Evolutionary conservation across 1,140 invertebrate genomes (phyloP).

Genomic region (Tribolium castaneum): DNA sequence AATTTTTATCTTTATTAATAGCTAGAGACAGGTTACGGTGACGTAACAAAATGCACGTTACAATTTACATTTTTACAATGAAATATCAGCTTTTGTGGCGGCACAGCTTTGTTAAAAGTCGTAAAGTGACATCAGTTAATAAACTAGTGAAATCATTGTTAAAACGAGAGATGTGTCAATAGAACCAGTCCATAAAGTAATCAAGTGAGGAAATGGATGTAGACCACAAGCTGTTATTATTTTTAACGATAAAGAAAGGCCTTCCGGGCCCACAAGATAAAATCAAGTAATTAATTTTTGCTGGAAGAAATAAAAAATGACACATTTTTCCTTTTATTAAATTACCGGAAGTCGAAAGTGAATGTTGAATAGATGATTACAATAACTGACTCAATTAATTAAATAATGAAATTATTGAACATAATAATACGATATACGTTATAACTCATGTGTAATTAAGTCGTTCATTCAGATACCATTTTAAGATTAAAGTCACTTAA

Average conservation of each 20-base stretch:
- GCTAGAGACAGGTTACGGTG: not conserved
- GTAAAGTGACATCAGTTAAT: not conserved
- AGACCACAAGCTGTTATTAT: not conserved
- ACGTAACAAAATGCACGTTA: not conserved
- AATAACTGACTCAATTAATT: not conserved
- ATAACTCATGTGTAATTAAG: not conserved
- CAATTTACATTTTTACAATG: conserved; percentile 10
- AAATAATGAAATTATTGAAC: not conserved
- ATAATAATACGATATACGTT: not conserved
- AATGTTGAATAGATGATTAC: not conserved
- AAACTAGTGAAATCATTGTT: not conserved
- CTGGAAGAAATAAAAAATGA: not conserved
- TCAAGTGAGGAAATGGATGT: not conserved
- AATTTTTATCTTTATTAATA: not conserved
- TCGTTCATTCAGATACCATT: not conserved
- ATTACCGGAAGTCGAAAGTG: conserved; percentile 6
- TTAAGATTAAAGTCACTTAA: not conserved
- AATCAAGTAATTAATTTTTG: not conserved
- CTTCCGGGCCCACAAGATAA: not conserved
- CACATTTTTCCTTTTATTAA: not conserved
- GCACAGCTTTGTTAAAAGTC: not conserved
- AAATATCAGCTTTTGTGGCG: not conserved
- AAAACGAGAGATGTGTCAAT: not conserved
- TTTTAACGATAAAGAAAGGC: not conserved
- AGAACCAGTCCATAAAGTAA: not conserved